Evolutionary conservation across 2,888 invertebrate species (phyloP).

Genomic region (Chamaedrilus cognettii): DNA sequence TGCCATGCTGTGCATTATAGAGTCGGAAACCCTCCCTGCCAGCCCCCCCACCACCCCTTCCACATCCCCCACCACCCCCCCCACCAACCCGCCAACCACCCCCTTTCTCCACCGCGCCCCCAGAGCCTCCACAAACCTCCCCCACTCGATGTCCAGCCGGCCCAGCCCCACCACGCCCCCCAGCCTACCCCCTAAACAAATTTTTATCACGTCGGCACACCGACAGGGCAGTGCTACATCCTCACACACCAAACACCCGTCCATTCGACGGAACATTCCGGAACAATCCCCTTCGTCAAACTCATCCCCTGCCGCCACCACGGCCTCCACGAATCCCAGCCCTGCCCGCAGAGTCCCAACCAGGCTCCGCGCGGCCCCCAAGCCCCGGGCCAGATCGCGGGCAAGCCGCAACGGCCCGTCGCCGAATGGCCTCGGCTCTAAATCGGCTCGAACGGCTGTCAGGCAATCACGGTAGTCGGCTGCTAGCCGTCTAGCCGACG

Average conservation of each 20-base stretch:
- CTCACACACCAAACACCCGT: constrained; percentile 49
- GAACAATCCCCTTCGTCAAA: constrained; percentile 45
- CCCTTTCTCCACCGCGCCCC: constrained; percentile 51
- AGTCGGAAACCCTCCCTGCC: constrained; percentile 44
- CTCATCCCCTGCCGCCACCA: constrained; percentile 46
- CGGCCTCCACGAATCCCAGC: constrained; percentile 44
- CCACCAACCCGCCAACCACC: constrained; percentile 42
- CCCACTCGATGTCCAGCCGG: too few species aligned
- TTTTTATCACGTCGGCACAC: constrained; percentile 49
- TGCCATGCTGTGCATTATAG: constrained; percentile 49
- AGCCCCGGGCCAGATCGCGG: constrained; percentile 41
- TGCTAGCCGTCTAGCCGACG: constrained; percentile 68
- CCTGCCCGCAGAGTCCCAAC: constrained; percentile 44
- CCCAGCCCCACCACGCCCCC: constrained; percentile 46
- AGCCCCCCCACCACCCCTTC: constrained; percentile 44
- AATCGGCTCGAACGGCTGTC: constrained; percentile 72
- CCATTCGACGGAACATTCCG: constrained; percentile 45
- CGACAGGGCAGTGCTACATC: constrained; percentile 43
- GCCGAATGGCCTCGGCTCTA: constrained; percentile 67
- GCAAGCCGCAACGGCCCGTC: constrained; percentile 44
- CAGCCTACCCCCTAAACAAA: constrained; percentile 53
- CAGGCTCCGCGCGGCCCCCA: constrained; percentile 43
- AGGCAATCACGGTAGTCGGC: constrained; percentile 79
- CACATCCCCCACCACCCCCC: constrained; percentile 42
- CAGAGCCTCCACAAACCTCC: too few species aligned